Evolutionary conservation across 1,140 invertebrate genomes (phyloP).

Genomic region (Tetragnatha versicolor): DNA sequence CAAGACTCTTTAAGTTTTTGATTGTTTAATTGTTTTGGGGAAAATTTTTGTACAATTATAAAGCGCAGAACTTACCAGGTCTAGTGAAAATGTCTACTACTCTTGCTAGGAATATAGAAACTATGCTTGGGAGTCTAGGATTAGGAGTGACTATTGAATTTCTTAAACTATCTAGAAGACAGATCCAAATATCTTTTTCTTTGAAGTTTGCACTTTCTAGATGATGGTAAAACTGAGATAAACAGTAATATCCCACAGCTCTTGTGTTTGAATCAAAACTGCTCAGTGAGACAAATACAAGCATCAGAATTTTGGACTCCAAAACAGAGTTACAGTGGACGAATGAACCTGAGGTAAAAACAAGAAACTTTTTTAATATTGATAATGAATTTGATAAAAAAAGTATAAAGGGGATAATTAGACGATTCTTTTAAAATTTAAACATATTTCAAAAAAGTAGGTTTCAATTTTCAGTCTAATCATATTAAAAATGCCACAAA

Average conservation of each 20-base stretch:
- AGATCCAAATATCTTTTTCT: constrained; percentile 66
- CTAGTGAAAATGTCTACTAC: constrained; percentile 72
- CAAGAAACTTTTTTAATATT: too few species aligned
- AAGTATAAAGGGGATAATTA: too few species aligned
- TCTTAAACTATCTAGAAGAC: constrained; percentile 66
- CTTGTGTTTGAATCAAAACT: constrained; percentile 70
- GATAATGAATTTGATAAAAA: too few species aligned
- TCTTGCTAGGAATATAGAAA: constrained; percentile 75
- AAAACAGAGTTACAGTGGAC: constrained; percentile 73
- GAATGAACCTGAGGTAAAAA: constrained; percentile 65
- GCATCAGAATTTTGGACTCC: constrained; percentile 71
- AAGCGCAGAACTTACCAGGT: constrained; percentile 64
- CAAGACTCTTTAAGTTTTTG: not conserved
- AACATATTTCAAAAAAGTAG: too few species aligned
- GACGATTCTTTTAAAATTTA: too few species aligned
- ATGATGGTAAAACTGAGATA: constrained; percentile 74
- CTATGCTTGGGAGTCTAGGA: constrained; percentile 71
- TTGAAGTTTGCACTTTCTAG: constrained; percentile 72
- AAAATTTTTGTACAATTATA: too few species aligned
- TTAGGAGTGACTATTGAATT: constrained; percentile 64
- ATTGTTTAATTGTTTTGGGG: not conserved
- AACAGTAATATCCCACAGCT: constrained; percentile 71
- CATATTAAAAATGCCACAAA: too few species aligned
- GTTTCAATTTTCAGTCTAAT: too few species aligned
- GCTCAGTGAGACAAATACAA: constrained; percentile 72